Base-by-base conservation (phyloP, 2,888 invertebrate genomes). In the Dicroscelio sp. region DNA sequence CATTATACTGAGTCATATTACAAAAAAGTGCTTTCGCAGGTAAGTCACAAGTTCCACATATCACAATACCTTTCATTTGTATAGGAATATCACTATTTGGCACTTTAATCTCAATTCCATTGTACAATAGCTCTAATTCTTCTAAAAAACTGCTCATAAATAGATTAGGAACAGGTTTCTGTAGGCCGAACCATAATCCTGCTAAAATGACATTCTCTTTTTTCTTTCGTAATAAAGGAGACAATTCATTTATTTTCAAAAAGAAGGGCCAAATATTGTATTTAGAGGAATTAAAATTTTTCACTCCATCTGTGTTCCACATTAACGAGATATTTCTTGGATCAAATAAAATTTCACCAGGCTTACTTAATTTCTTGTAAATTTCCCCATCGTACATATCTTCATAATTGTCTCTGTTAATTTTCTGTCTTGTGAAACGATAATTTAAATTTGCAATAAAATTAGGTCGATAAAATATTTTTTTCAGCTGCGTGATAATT, bases 391-490 rank as follows among this genome's bases (percentile, higher is more conserved):
- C 75, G 17, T 55, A 75, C 55, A 75, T 75, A 33, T 75, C 75
- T 33, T 75, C 75, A n/a, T 75, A 75, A 25, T 55, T 33, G 3
- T 58, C 33, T 6, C 1, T 0, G 5, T 75, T 55, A 33, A 23
- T 25, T 80, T 78, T 85, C 25, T 69, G 20, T 85, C 71, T 76
- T 71, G 65, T 87, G 35, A 67, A 31, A 65, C 76, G 60, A 25
- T 91, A 88, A 79, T 90, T 90, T 86, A 91, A 87, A 71, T 65
- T 86, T 30, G 88, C 27, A 67, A 52, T 33, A 85, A 92, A 90
- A 30, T 80, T 76, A 27, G 58, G 52, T 75, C 65, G 23, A 33
- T 58, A 71, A n/a, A 30, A 80, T 8, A 89, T 8, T n/a, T 43
- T 69, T 55, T 67, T 25, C 25, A 88, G 48, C 71, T 92, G 85